Base-by-base conservation (phyloP, 1,140 invertebrate species). In the Dreissena polymorpha region DNA sequence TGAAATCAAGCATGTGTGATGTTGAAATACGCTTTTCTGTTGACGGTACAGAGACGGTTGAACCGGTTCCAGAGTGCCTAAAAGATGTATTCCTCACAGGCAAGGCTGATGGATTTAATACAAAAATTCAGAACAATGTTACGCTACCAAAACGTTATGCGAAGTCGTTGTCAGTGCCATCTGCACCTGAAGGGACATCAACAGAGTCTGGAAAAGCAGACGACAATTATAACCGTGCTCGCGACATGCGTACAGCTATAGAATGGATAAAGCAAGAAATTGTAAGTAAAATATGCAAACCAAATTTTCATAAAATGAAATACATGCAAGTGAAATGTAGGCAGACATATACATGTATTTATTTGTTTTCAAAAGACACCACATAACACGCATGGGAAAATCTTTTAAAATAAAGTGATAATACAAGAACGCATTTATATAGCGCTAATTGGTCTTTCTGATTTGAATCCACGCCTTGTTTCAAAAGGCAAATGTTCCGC, bases 221-320 rank as follows among this genome's bases (percentile, higher is more conserved):
- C 1, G 75, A 86, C 25, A 70, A 55, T 23, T 49, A 69, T 14
- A 64, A 85, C 12, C 85, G 89, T 21, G 88, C 89, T 50, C 83
- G 85, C 63, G 89, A 90, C 65, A 68, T 90, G 18, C 60, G 67
- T n/a, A 85, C 84, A 3, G 89, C 89, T 39, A 57, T 90, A 13
- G 81, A 85, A 55, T 90, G 89, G 89, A 88, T 90, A 16, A 86
- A 86, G 69, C 88, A 90, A 79, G 88, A 90, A 87, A 88, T 89
- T 55, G 89, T 90, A 86, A 87, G 84, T 85, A 70, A 78, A 67
- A 39, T 39, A 39, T 39, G 39, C 39, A 39, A 39, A 39, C 8
- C 39, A 39, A 39, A 39, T 39, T 2, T 39, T 39, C 2, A 39
- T n/a, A 39, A 39, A 39, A 39, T 39, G 39, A 39, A 39, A 39